Evolutionary conservation across 2,888 invertebrate species (phyloP).

Genomic region (Ophion ventricosus): DNA sequence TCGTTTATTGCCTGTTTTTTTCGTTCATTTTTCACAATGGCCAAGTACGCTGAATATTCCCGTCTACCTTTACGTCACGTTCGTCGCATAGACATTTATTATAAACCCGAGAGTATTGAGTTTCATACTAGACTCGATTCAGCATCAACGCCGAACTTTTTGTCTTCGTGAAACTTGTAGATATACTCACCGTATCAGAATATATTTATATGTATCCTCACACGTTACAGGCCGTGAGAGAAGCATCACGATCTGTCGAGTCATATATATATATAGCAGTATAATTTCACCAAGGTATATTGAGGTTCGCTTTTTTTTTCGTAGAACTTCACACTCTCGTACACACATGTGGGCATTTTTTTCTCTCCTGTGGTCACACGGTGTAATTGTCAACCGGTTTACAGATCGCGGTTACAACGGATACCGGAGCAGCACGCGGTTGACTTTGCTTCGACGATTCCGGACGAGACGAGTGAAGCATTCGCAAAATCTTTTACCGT

Average conservation of each 20-base stretch:
- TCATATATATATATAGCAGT: not conserved
- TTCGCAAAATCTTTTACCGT: constrained; percentile 41
- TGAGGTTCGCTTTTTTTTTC: not conserved
- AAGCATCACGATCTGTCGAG: not conserved
- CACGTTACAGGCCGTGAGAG: constrained; percentile 10
- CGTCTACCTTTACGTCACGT: not conserved
- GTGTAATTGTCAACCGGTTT: constrained; percentile 78
- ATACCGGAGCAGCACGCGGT: constrained; percentile 65
- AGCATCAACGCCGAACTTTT: not conserved
- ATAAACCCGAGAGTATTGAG: constrained; percentile 42
- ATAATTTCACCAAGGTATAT: constrained; percentile 2
- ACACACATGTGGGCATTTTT: constrained; percentile 9
- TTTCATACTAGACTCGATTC: constrained; percentile 29
- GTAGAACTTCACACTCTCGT: constrained; percentile 4
- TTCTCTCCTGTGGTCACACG: constrained; percentile 71
- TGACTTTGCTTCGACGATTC: constrained; percentile 45
- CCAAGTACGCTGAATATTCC: not conserved
- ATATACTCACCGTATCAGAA: not conserved
- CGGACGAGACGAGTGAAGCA: constrained; percentile 46
- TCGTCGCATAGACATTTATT: not conserved
- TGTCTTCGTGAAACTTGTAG: not conserved
- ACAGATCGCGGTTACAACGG: constrained; percentile 60
- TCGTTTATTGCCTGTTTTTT: not conserved
- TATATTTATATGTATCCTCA: not conserved
- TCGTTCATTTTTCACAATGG: not conserved